Base-by-base conservation (phyloP, 2,113 vertebrate genomes). In the Ophthalmolycus amberensis region DNA sequence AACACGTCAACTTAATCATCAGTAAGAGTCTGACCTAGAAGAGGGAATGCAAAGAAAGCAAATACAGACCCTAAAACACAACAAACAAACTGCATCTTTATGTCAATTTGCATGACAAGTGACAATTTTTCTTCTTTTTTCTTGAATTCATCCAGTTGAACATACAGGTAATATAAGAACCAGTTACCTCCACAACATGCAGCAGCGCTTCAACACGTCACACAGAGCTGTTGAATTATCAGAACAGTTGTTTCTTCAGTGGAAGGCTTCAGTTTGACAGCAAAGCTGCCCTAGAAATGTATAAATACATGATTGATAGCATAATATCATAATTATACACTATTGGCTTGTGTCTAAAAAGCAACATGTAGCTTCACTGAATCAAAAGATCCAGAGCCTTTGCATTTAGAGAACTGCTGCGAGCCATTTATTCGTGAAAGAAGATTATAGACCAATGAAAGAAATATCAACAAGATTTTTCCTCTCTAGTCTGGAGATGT, bases 1-100 rank as follows among this genome's bases (percentile, higher is more conserved):
- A 54, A 56, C 85, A 73, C 59, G 82, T 89, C 77, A 9, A 84
- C 75, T 72, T 81, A 68, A 90, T 91, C 87, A 86, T 72, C 59
- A 32, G 25, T 7, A 46, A 56, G 75, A 70, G 59, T 59, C 38
- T 63, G 80, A 83, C 83, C 85, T 18, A 46, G 54, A 84, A 82
- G 60, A 80, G 71, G 32, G 75, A 81, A 80, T 65, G 84, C 79
- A 85, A 77, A 68, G 79, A 86, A 65, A 87, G 84, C 72, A 80
- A 69, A 89, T 12, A 25, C 37, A 66, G 68, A 80, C 0, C 20
- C 46, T 59, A 37, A 32, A 25, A 29, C 29, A 29, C 22, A 80
- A 79, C 56, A 85, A 83, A 77, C 48, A 32, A 16, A 44, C 7
- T 0, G 12, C 4, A 14, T 27, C 37, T 71, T 83, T 50, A 25